Percentiles rank a stretch among this genome's conserved stretches.
Evolutionary conservation across 1,140 invertebrate genomes (phyloP).

Genomic region (Pomacea maculata): DNA sequence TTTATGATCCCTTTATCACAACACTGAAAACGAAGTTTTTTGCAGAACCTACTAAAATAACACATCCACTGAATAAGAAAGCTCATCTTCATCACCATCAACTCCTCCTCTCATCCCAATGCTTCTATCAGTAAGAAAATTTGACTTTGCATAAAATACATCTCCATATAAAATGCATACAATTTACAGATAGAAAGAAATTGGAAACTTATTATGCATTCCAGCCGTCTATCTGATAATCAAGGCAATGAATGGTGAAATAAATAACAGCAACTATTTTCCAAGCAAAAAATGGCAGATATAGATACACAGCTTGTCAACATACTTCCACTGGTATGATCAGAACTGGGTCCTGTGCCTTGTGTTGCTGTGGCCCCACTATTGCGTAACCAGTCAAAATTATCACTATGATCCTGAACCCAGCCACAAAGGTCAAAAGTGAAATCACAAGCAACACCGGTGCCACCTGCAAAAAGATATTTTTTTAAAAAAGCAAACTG

Average conservation of each 20-base stretch:
- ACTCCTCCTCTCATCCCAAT: too few relatives aligned
- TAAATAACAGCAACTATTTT: neutral
- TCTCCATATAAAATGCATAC: too few relatives aligned
- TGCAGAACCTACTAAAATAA: too few relatives aligned
- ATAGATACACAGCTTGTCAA: neutral
- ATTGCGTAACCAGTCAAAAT: slow-evolving; percentile 55
- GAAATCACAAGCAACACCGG: slow-evolving; percentile 46
- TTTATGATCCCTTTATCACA: too few relatives aligned
- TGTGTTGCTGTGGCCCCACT: slow-evolving; percentile 38
- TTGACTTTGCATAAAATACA: too few relatives aligned
- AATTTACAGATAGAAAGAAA: too few relatives aligned
- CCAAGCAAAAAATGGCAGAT: slow-evolving; percentile 6
- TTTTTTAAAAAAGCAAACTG: neutral
- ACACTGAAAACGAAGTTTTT: too few relatives aligned
- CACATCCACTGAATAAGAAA: too few relatives aligned
- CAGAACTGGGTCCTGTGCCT: slow-evolving; percentile 45
- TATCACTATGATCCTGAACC: slow-evolving; percentile 50
- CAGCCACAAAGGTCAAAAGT: slow-evolving; percentile 55
- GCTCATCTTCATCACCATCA: too few relatives aligned
- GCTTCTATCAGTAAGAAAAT: too few relatives aligned
- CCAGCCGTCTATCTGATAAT: neutral
- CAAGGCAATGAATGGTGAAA: too few relatives aligned
- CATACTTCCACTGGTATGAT: slow-evolving; percentile 57
- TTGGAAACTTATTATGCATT: neutral
- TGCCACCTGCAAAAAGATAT: slow-evolving; percentile 31